Evolutionary conservation across 1,140 invertebrate genomes (phyloP).

Genomic region (Bacillus rossius): DNA sequence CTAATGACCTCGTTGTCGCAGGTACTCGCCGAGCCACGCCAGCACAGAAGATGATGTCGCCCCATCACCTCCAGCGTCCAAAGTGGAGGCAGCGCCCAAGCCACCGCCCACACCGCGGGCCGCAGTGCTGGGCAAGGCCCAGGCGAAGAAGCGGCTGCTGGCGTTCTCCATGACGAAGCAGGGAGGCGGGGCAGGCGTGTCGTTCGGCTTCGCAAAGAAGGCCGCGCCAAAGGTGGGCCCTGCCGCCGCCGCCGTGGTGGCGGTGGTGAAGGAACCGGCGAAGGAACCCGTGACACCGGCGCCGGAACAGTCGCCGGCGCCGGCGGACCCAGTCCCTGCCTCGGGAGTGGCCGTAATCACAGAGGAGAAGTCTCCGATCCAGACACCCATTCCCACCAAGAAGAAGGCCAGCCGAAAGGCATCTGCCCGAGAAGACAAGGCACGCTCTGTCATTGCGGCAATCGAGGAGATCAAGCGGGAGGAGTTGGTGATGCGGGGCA

Average conservation of each 20-base stretch:
- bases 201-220: constrained; percentile 10
- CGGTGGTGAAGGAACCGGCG: too few species aligned
- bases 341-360: too few species aligned
- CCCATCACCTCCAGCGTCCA: neutral
- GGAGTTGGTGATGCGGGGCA: constrained; percentile 10
- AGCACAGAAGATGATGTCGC: constrained; percentile 6
- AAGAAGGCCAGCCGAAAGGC: constrained; percentile 2
- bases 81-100: neutral
- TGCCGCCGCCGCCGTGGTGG: neutral
- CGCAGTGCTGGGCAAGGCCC: constrained; percentile 30
- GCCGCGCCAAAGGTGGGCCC: neutral
- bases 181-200: constrained; percentile 9
- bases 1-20: too few species aligned
- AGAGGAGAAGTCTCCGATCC: neutral
- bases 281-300: too few species aligned
- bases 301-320: too few species aligned
- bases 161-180: constrained; percentile 37
- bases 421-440: constrained; percentile 10
- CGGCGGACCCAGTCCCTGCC: too few species aligned
- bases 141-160: constrained; percentile 36
- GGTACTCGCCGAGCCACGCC: constrained; percentile 11
- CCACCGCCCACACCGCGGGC: neutral
- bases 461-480: constrained; percentile 15
- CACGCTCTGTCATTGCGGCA: constrained; percentile 11
- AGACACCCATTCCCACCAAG: neutral